phyloP scores from a whole-genome alignment of 2,888 invertebrate species.

The Allygus modestus region DNA sequence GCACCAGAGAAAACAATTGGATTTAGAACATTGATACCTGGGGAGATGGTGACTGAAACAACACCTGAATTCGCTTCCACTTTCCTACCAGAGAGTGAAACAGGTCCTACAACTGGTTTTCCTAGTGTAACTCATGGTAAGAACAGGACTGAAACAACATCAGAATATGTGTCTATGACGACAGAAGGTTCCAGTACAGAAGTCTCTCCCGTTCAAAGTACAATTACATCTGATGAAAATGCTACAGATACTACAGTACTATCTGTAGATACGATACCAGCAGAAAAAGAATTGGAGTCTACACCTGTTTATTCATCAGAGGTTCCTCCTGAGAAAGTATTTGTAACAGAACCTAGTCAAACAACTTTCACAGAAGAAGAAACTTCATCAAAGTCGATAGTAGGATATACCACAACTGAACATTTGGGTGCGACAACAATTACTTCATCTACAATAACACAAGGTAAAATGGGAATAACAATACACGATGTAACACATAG shows the following conservation, averaged over 20 bases:
- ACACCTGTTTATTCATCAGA: neutral
- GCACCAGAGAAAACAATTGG: neutral
- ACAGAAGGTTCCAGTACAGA: neutral
- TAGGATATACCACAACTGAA: neutral
- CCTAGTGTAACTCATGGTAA: neutral
- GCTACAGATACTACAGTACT: neutral
- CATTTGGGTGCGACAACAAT: neutral
- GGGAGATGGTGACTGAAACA: neutral
- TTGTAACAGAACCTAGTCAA: constrained; percentile 10
- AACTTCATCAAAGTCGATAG: neutral
- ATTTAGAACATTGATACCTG: constrained; percentile 6
- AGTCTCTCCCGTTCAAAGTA: neutral
- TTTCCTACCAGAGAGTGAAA: neutral
- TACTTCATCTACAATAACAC: neutral
- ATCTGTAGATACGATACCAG: neutral
- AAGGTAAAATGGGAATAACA: neutral
- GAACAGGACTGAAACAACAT: neutral
- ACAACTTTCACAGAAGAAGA: neutral
- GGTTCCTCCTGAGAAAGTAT: neutral
- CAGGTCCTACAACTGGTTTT: neutral
- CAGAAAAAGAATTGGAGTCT: neutral
- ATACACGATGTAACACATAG: neutral
- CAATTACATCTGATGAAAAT: neutral
- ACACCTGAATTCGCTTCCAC: neutral
- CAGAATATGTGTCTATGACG: neutral